A percentile compares a stretch with the other conserved stretches of the same genome.
phyloP scores from a whole-genome alignment of 1,140 invertebrate genomes.

The Bathynomus jamesi region DNA sequence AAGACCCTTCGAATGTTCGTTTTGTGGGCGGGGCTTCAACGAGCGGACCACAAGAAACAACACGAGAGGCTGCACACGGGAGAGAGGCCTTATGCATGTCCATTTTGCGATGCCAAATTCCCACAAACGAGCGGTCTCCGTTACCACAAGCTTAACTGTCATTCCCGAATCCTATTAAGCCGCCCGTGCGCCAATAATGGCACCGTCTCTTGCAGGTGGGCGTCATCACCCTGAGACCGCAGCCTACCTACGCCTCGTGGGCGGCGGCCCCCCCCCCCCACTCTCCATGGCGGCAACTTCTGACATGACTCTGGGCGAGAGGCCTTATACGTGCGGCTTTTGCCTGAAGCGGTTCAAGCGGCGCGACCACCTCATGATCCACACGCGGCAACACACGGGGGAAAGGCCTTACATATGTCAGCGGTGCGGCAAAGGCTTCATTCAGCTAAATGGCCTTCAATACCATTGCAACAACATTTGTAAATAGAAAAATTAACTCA shows the following conservation, averaged over 20 bases:
- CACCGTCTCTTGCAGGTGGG: background rate
- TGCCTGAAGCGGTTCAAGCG: conserved; percentile 55
- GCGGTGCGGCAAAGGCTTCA: conserved; percentile 50
- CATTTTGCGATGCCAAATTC: conserved; percentile 46
- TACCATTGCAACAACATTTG: background rate
- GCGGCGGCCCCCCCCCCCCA: background rate
- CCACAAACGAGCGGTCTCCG: conserved; percentile 51
- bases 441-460: conserved; percentile 8
- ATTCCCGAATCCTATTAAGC: too few relatives aligned
- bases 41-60: conserved; percentile 38
- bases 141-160: conserved; percentile 44
- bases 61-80: conserved; percentile 45
- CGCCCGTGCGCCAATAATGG: background rate
- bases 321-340: conserved; percentile 33
- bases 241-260: background rate
- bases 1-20: conserved; percentile 44
- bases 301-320: background rate
- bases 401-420: conserved; percentile 52
- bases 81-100: conserved; percentile 46
- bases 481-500: too few relatives aligned
- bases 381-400: conserved; percentile 39
- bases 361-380: conserved; percentile 48
- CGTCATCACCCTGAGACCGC: background rate
- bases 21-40: conserved; percentile 45
- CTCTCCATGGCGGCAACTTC: background rate